A percentile compares a stretch with the other conserved stretches of the same genome.
phyloP scores from a whole-genome alignment of 2,797 vertebrate genomes.

The Cryptoblepharus egeriae region DNA sequence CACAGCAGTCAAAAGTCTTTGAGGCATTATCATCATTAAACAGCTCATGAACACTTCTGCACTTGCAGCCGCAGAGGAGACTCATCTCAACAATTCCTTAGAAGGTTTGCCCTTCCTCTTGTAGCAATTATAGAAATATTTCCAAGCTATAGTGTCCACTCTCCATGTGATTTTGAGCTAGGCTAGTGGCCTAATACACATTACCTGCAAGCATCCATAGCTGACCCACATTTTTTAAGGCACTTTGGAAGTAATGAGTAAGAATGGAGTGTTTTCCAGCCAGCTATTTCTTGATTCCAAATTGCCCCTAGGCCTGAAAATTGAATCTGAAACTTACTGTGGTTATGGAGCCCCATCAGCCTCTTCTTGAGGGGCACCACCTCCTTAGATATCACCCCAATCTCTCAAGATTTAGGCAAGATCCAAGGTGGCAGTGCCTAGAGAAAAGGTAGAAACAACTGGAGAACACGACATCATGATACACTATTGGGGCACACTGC shows the following conservation, averaged over 20 bases:
- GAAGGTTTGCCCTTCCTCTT: no score
- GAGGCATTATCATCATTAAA: not conserved
- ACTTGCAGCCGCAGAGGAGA: not conserved
- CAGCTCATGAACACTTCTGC: no score
- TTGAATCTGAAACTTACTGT: no score
- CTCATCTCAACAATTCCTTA: not conserved
- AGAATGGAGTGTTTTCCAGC: not conserved
- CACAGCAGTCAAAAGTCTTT: not conserved
- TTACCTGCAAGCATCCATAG: not conserved
- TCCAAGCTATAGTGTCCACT: not conserved
- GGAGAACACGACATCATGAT: no score
- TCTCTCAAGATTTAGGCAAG: no score
- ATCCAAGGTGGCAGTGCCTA: no score
- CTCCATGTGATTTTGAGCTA: not conserved
- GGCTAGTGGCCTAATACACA: not conserved
- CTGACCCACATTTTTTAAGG: not conserved
- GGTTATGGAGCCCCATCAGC: no score
- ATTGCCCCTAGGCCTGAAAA: not conserved
- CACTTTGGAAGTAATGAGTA: not conserved
- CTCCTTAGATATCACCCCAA: no score
- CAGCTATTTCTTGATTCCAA: not conserved
- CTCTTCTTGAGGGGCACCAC: no score
- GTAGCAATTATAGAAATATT: not conserved
- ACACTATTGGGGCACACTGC: no score
- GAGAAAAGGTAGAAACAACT: no score